Conservation (phyloP, 2,888 invertebrate species). For the Syrphus vitripennis region DNA sequence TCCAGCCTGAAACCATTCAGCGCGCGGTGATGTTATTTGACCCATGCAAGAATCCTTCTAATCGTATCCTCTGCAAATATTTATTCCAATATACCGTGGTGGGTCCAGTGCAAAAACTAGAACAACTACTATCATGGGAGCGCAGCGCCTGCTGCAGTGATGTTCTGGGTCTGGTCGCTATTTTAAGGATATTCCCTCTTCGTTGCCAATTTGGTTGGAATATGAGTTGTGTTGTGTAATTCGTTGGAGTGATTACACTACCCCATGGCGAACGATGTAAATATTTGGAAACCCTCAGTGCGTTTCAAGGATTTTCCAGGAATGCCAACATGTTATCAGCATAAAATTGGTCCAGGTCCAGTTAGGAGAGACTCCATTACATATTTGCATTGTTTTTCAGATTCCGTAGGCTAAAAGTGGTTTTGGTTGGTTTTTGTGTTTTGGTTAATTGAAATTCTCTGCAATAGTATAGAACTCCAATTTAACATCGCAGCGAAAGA, state of each 20-base stretch:
- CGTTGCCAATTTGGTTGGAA: slow-evolving; percentile 26
- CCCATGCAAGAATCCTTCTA: neutral
- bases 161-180: neutral
- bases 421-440: slow-evolving; percentile 9
- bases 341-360: neutral
- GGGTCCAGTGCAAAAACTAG: neutral
- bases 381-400: slow-evolving; percentile 14
- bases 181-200: neutral
- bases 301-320: slow-evolving; percentile 6
- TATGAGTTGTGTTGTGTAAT: slow-evolving; percentile 28
- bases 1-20: neutral
- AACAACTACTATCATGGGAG: neutral
- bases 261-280: slow-evolving; percentile 41
- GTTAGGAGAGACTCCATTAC: neutral
- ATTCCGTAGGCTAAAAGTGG: slow-evolving; percentile 31
- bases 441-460: slow-evolving; percentile 13
- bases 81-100: slow-evolving; percentile 19
- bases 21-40: neutral
- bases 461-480: neutral
- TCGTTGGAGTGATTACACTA: slow-evolving; percentile 37
- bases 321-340: neutral
- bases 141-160: neutral
- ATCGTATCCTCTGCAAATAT: slow-evolving; percentile 45
- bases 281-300: slow-evolving; percentile 36
- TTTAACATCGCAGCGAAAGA: neutral